phyloP scores from a whole-genome alignment of 2,113 vertebrate genomes.

The Sturnira hondurensis region DNA sequence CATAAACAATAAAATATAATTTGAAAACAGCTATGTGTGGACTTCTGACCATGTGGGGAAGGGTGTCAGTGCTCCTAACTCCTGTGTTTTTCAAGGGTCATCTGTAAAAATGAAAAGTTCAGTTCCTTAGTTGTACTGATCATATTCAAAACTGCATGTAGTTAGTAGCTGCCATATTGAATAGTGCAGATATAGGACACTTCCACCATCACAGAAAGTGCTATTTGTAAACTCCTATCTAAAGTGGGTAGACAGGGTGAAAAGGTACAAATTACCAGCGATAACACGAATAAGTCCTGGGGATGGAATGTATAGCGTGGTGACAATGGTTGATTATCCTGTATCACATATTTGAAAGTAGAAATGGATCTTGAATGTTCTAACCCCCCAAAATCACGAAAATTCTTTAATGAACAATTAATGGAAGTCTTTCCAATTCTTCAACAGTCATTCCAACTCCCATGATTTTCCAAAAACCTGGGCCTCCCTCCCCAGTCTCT shows the following conservation, averaged over 20 bases:
- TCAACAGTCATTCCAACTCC: neutral
- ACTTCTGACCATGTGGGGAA: neutral
- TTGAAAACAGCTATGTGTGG: neutral
- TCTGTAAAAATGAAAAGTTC: neutral
- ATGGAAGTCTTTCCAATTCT: neutral
- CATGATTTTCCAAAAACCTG: neutral
- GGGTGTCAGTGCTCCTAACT: neutral
- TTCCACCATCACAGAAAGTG: neutral
- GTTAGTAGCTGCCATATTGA: no score
- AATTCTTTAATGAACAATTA: neutral
- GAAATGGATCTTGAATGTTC: neutral
- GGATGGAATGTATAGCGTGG: neutral
- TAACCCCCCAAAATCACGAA: no score
- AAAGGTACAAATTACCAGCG: neutral
- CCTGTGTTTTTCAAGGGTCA: neutral
- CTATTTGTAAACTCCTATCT: neutral
- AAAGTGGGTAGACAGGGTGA: neutral
- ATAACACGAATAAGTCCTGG: neutral
- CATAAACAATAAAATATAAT: no score
- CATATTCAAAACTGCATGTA: neutral
- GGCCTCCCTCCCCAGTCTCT: neutral
- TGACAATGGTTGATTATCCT: neutral
- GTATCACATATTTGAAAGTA: neutral
- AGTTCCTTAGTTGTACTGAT: neutral
- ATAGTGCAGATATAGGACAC: neutral